Base-by-base conservation (phyloP, 2,888 invertebrate species). In the Cataglyphis cursor region DNA sequence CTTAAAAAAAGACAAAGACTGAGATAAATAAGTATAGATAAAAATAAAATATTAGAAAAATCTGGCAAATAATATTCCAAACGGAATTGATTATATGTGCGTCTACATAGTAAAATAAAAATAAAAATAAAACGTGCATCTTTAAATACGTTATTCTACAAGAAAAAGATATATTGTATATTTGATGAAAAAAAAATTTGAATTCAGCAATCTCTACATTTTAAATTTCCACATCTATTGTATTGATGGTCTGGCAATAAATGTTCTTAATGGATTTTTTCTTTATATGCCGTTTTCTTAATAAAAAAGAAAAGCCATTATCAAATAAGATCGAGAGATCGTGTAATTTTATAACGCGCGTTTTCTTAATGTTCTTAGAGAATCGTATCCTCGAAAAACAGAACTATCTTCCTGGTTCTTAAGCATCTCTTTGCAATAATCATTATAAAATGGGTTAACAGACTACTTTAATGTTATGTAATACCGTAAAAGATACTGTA, bases 301-400 rank as follows among this genome's bases (percentile, higher is more conserved):
- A 38, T 51, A 64, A 75, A 51, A 64, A 35, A 62, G 62, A 8
- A 64, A 62, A 75, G 35, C 64, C 31, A 75, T 64, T 75, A 24
- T 8, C 9, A 21, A 0, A 6, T 44, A 61, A 5, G 1, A 35
- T 18, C 35, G 21, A 59, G 12, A 64, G 35, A 51, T 75, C 24
- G 35, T 51, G 21, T 18, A 64, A 35, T 64, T 75, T 64, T 48
- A 75, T 21, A 64, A 15, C 2, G 8, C n/a, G 18, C n/a, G 0
- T n/a, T 15, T 44, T n/a, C n/a, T 51, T 51, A 51, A 51, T 24
- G 18, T 38, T 51, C 24, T 75, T 18, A 38, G 6, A 21, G 62
- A 75, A 62, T 75, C 21, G 35, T 5, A n/a, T 75, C 4, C 62
- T 74, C 21, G 10, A 10, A 64, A 74, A 64, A 48, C 10, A 48